These are phyloP conservation scores for Peromyscus leucopus DNA, from an alignment of 2,113 vertebrate species.

Conservation along the genomic window DNA sequence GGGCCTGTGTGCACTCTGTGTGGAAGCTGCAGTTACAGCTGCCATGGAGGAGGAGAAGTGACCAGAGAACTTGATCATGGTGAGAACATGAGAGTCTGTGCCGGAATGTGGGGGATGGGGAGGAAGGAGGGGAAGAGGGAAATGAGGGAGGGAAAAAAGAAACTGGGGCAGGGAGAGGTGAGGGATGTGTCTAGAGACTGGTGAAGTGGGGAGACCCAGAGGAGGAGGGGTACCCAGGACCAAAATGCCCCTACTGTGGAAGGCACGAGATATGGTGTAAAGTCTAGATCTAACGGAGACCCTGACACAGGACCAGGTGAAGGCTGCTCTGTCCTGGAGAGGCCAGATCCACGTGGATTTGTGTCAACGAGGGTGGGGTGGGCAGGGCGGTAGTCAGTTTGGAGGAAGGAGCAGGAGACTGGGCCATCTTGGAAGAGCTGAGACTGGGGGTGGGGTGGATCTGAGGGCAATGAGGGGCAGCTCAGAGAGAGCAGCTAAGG, in stretches of 20 bases:
- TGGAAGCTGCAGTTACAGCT: too few relatives aligned
- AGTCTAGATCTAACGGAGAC: neutral
- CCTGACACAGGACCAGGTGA: neutral
- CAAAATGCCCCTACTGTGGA: fast-evolving
- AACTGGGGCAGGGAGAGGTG: fast-evolving
- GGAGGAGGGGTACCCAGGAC: neutral
- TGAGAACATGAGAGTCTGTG: fast-evolving
- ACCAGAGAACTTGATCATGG: too few relatives aligned
- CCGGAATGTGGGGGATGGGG: neutral
- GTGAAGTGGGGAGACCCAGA: neutral
- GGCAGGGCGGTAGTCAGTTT: neutral
- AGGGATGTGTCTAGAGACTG: neutral
- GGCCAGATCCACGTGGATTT: neutral
- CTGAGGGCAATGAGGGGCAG: neutral
- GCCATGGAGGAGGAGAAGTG: too few relatives aligned
- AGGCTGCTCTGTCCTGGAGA: neutral
- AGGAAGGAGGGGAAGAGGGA: neutral
- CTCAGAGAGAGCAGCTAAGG: neutral
- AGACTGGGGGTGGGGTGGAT: neutral
- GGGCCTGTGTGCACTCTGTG: too few relatives aligned
- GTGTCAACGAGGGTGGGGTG: neutral
- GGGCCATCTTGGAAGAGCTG: neutral
- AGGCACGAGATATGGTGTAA: fast-evolving
- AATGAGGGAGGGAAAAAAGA: fast-evolving
- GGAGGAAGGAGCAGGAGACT: neutral